Percentiles rank a stretch among this genome's conserved stretches.
Conservation (phyloP, 64 coral and sea anemone genomes). For the Catalaphyllia jardinei region DNA sequence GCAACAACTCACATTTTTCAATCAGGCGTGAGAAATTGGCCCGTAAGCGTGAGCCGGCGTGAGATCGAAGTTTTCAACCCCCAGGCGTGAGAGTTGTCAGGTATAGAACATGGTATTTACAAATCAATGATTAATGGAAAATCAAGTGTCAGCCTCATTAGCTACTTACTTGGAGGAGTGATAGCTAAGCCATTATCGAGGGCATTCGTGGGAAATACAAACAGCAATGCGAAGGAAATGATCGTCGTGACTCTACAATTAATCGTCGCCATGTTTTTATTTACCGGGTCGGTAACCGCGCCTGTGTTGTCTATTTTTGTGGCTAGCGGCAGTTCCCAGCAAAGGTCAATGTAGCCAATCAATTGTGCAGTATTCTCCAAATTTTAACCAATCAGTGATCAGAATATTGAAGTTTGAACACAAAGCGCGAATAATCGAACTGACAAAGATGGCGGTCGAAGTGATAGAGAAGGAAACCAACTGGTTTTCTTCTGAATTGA, state of each 20-base stretch:
- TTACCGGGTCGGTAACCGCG: background rate
- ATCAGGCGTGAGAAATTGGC: too few species aligned
- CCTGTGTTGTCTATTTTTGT: background rate
- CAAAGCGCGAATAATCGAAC: constrained; percentile 9
- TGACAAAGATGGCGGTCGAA: constrained; percentile 58
- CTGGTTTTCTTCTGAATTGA: constrained; percentile 40
- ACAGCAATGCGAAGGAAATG: background rate
- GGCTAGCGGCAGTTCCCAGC: background rate
- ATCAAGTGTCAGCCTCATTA: too few species aligned
- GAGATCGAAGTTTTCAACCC: too few species aligned
- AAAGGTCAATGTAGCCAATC: background rate
- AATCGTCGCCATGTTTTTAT: background rate
- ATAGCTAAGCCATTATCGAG: constrained; percentile 64
- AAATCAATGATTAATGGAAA: too few species aligned
- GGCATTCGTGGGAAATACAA: background rate
- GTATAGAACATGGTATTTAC: too few species aligned
- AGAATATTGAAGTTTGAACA: constrained; percentile 33
- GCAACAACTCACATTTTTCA: too few species aligned
- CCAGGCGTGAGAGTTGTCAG: too few species aligned
- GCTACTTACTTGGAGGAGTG: constrained; percentile 65
- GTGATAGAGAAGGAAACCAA: background rate
- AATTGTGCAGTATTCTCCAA: background rate
- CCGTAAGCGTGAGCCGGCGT: too few species aligned
- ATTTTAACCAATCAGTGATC: constrained; percentile 45
- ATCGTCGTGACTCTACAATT: background rate